Evolutionary conservation across 2,113 vertebrate species (phyloP).

Genomic region (Drymodes brunneopygia): DNA sequence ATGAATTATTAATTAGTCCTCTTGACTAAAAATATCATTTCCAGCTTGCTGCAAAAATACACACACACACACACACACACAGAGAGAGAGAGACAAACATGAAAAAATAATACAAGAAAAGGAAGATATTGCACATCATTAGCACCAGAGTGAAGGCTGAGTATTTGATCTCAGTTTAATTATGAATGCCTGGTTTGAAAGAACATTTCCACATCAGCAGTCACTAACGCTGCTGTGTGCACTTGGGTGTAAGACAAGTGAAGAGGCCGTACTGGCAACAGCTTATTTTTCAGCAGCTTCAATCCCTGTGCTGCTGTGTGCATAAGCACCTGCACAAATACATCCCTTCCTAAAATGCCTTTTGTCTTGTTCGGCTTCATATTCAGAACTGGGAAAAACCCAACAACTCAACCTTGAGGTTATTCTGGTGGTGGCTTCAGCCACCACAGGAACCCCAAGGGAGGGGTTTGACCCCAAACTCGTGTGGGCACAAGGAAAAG

Average conservation of each 20-base stretch:
- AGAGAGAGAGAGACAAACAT: neutral
- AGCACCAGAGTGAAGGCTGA: conserved; percentile 45
- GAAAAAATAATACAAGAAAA: conserved; percentile 57
- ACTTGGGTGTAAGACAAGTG: neutral
- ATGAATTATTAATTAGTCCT: conserved; percentile 89
- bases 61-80: neutral
- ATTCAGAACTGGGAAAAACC: neutral
- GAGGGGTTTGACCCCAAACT: neutral
- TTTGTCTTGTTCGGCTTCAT: neutral
- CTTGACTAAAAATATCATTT: conserved; percentile 71
- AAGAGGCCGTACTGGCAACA: neutral
- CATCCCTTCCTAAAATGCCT: neutral
- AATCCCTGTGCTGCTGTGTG: neutral
- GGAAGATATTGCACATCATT: conserved; percentile 64
- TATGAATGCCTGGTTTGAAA: conserved; percentile 66
- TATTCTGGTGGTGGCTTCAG: neutral
- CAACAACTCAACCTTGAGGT: neutral
- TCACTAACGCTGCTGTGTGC: neutral
- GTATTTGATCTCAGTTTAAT: conserved; percentile 73
- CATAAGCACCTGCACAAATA: neutral
- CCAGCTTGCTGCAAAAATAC: conserved; percentile 70
- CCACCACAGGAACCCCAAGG: neutral
- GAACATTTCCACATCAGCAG: conserved; percentile 67
- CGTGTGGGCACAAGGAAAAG: neutral
- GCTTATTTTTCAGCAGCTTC: conserved; percentile 16